Base-by-base conservation (phyloP, 2,797 vertebrate species). In the Cheracebus regulus region DNA sequence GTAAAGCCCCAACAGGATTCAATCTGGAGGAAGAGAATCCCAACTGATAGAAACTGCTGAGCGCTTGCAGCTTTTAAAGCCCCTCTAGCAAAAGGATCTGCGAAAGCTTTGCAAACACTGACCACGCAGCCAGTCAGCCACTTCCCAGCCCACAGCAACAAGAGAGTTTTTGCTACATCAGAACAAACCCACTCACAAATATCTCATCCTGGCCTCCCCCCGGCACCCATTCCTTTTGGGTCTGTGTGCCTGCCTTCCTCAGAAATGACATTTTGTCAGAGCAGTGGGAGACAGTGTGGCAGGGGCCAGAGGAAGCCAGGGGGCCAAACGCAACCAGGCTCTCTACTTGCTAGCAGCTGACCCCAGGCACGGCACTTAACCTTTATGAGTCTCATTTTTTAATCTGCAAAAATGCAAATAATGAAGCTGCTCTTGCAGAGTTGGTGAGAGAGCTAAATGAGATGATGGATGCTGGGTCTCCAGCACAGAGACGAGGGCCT, bases 61-160 rank as follows among this genome's bases (percentile, higher is more conserved):
- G 94, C 75, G 90, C 33, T 7, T 92, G 95, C 96, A 89, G 86
- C 84, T 96, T 97, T 94, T 90, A 98, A 97, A 97, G 92, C 92
- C 96, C 87, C 91, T 88, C 88, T 70, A 92, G 96, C 90, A 72
- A 92, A 88, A 87, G 90, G 87, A 64, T 75, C 93, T 96, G 48
- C 73, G 79, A 78, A 91, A 88, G 94, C 92, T 94, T 95, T 93
- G 90, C 90, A 96, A 96, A 96, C 73, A 5, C 88, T 88, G 94
- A 86, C 90, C 95, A 93, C 0, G 14, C 81, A 86, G 85, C 88
- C 89, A 36, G 76, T 22, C 97, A 92, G 86, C 94, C 61, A 3
- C 36, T 44, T 58, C 67, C 73, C 8, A 0, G 80, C 78, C 96
- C 39, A 36, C 1, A 1, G 36, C 1, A 13, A 70, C 13, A 22